Base-by-base conservation (phyloP, 2,797 vertebrate species). In the Euthynnus affinis region DNA sequence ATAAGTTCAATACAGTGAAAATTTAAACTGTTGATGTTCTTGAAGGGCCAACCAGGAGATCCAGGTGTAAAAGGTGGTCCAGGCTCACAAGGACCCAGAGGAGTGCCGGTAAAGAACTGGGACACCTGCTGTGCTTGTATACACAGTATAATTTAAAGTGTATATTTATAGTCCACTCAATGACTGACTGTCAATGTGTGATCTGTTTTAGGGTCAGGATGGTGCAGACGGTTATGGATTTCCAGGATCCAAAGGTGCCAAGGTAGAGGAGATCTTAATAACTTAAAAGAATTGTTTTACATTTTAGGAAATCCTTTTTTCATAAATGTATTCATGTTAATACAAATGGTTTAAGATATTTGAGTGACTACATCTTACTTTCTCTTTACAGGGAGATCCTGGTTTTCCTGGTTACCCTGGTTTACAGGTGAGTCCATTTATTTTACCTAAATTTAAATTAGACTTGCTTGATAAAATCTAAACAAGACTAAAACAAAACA, bases 391-490 rank as follows among this genome's bases (percentile, higher is more conserved):
- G 97, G 96, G 97, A 67, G 93, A 96, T 75, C 32, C 76, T 68
- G 96, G 97, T 82, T 96, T 96, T 73, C 94, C 93, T 56, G 97
- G 97, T 61, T 94, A 93, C 83, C 93, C 96, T 15, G 97, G 97
- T 59, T 23, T 85, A 27, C 81, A 81, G 94, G 97, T 97, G 91
- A 87, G 91, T 92, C 51, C 9, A 14, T 42, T 42, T 42, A 42
- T 42, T 42, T 42, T 42, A 2, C 13, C 40, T 42, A 4, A 42
- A 4, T 42, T 42, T 14, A 42, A 13, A 42, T 4, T 10, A 42
- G 40, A 42, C 3, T 4, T 42, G 13, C 40, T 42, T 42, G 13
- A 42, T 42, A 4, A 42, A 42, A 3, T 42, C 40, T 42, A 42
- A 42, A 42, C 13, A 37, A 37, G 37, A 37, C 37, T 10, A 37